These are phyloP conservation scores for Lasiurus borealis DNA, from an alignment of 2,113 vertebrate genomes.

Conservation along the genomic window DNA sequence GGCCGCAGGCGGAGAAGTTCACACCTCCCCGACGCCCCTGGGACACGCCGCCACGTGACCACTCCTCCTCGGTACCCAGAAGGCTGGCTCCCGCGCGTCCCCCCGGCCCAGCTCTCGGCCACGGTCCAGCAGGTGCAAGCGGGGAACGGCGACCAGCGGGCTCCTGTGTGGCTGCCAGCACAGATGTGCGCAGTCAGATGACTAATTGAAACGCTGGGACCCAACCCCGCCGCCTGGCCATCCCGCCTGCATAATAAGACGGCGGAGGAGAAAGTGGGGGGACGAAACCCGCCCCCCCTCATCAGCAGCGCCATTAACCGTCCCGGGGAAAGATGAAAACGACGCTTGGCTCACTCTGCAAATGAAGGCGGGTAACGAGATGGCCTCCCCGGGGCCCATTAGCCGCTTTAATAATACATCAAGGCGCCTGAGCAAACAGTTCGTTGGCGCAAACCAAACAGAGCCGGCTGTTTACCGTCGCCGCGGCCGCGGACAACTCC, in stretches of 20 bases:
- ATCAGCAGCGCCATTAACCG: conserved; percentile 99
- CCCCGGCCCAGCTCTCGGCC: conserved; percentile 88
- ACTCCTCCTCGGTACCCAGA: conserved; percentile 89
- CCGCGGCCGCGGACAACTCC: conserved; percentile 95
- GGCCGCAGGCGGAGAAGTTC: conserved; percentile 78
- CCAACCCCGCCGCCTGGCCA: conserved; percentile 98
- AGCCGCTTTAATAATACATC: conserved; percentile 99
- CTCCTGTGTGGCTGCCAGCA: conserved; percentile 94
- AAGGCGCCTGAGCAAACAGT: conserved; percentile 99
- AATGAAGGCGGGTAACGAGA: conserved; percentile 99
- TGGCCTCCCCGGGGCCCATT: conserved; percentile 99
- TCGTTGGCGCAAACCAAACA: conserved; percentile 96
- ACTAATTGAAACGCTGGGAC: conserved; percentile 99
- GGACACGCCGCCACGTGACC: conserved; percentile 84
- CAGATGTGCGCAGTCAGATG: conserved; percentile 99
- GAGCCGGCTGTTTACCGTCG: conserved; percentile 95
- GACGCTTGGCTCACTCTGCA: conserved; percentile 99
- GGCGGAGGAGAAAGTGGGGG: conserved; percentile 83
- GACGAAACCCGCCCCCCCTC: conserved; percentile 93
- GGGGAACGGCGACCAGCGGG: conserved; percentile 91
- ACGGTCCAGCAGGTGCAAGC: conserved; percentile 92
- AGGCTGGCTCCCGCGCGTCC: conserved; percentile 89
- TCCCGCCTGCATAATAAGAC: conserved; percentile 99
- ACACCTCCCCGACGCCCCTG: conserved; percentile 78
- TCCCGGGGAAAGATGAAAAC: conserved; percentile 99